A percentile compares a stretch with the other conserved stretches of the same genome.
Conservation (phyloP, 2,888 invertebrate species). For the Netelia fuscicornis region DNA sequence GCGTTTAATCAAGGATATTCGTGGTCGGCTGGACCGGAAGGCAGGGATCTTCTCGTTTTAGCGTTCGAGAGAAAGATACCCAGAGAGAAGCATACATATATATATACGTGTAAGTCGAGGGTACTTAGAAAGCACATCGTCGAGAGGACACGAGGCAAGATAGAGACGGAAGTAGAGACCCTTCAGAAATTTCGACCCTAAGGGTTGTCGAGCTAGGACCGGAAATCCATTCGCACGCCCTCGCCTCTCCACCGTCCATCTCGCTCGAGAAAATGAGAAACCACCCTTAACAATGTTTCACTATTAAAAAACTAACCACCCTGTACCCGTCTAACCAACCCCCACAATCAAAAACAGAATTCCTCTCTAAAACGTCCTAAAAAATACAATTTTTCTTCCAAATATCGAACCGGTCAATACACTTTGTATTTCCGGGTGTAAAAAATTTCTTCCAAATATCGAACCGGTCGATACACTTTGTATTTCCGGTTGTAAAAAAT, state of each 20-base stretch:
- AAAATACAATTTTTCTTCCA: no score
- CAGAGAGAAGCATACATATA: no score
- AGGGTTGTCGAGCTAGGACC: background rate
- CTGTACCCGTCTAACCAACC: background rate
- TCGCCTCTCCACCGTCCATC: background rate
- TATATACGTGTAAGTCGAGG: background rate
- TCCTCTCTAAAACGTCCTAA: no score
- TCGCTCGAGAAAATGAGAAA: background rate
- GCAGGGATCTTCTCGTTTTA: background rate
- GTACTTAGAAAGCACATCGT: background rate
- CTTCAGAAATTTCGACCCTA: background rate
- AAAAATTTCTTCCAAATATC: no score
- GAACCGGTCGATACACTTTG: no score
- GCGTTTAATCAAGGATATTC: constrained; percentile 84
- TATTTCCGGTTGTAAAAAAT: no score
- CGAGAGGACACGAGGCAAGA: background rate
- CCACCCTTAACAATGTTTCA: background rate
- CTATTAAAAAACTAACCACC: background rate
- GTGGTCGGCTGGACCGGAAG: constrained; percentile 79
- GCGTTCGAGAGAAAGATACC: background rate
- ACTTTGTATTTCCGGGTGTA: no score
- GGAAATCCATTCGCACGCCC: background rate
- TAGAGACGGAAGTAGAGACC: background rate
- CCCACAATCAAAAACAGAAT: background rate
- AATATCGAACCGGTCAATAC: no score